Evolutionary conservation across 2,797 vertebrate species (phyloP), one percentile per base, ranked within the genome.

Genomic region (Pampus argenteus): DNA sequence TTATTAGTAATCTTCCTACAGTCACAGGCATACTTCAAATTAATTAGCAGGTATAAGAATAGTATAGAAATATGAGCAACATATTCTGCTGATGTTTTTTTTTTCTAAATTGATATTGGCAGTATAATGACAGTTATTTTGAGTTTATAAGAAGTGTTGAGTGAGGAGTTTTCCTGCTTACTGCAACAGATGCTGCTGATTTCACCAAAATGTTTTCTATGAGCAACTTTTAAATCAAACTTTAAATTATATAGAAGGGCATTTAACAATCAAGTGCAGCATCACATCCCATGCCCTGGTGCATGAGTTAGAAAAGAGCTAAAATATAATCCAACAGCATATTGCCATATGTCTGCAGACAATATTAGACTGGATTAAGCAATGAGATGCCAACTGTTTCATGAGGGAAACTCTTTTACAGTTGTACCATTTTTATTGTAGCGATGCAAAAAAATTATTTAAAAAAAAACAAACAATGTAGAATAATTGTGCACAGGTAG

Each of bases 1-100:
- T 94, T 93, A 94, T 90, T 86, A 79, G n/a, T 94, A 93, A 94
- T 94, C 91, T 86, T 59, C 85, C 83, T 78, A 62, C 61, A 48
- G 50, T 56, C n/a, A 29, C 60, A 80, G 74, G 74, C 67, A 77
- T 51, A 90, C 73, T 55, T 79, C 38, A 17, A 79, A 75, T 66
- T 52, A 22, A 36, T 57, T n/a, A 65, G 31, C 40, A 70, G 29
- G 26, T 63, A 29, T 36, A 36, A 57, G 54, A 22, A 60, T 61
- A 36, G 45, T 48, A 29, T 10, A 38, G 25, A 75, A 51, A 26
- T 2, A 13, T 14, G 20, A 29, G 18, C 2, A 25, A 28, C 31
- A 60, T 8, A 44, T 7, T 31, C 4, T 51, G 20, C 10, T 34
- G 6, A 8, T 14, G 17, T 3, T 31, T 9, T 22, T 48, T 48